These are phyloP conservation scores for Poeciliopsis prolifica DNA, from an alignment of 2,113 vertebrate genomes.

Conservation along the genomic window DNA sequence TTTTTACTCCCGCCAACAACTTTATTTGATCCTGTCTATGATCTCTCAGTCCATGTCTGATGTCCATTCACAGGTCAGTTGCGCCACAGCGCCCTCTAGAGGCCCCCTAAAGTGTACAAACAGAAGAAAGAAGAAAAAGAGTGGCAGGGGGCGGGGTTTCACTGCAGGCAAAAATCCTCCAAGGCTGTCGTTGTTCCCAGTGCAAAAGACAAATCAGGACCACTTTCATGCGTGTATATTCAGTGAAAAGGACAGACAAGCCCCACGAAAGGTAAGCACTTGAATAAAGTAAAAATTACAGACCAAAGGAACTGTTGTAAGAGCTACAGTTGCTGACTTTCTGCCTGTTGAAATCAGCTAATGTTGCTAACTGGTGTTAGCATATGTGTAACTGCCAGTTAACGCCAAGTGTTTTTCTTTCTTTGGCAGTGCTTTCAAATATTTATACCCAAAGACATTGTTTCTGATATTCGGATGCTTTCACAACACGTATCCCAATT, in stretches of 20 bases:
- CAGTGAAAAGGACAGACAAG: constrained; percentile 17
- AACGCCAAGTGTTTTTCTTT: background rate
- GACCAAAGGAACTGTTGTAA: background rate
- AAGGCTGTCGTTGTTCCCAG: constrained; percentile 44
- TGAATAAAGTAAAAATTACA: background rate
- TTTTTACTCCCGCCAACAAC: background rate
- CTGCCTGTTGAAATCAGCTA: constrained; percentile 28
- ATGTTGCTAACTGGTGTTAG: constrained; percentile 52
- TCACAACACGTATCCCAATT: background rate
- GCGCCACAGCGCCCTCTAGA: background rate
- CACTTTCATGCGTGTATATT: background rate
- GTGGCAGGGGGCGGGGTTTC: constrained; percentile 67
- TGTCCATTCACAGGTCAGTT: background rate
- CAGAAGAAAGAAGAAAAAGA: constrained; percentile 15
- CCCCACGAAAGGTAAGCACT: constrained; percentile 45
- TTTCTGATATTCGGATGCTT: background rate
- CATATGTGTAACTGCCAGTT: constrained; percentile 32
- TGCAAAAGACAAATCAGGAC: background rate
- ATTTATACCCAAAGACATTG: background rate
- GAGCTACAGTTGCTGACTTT: constrained; percentile 5
- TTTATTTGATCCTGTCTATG: background rate
- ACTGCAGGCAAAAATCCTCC: constrained; percentile 61
- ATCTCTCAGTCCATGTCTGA: background rate
- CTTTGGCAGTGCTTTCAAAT: background rate
- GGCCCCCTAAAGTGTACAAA: background rate